A percentile compares a stretch with the other conserved stretches of the same genome.
phyloP scores from a whole-genome alignment of 2,888 invertebrate genomes.

The Agrotis segetum region DNA sequence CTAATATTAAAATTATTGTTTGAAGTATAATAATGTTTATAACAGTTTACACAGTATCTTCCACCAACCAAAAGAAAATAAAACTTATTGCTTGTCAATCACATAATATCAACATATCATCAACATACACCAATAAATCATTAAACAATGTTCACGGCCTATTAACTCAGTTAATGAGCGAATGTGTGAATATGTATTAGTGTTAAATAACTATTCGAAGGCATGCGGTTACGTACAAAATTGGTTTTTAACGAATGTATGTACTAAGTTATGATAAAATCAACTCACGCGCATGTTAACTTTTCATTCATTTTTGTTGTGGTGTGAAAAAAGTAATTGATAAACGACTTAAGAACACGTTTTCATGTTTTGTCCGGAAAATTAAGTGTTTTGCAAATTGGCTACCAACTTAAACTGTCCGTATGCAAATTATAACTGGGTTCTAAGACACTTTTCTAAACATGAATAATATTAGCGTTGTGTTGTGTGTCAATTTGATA shows the following conservation, averaged over 20 bases:
- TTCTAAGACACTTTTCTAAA: no score
- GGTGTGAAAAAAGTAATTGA: slow-evolving; percentile 7
- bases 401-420: neutral
- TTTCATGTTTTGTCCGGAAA: neutral
- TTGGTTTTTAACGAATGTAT: slow-evolving; percentile 32
- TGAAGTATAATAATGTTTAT: no score
- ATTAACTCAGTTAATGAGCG: slow-evolving; percentile 53
- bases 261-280: slow-evolving; percentile 10
- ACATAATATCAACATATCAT: slow-evolving; percentile 43
- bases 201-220: slow-evolving; percentile 59
- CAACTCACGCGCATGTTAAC: slow-evolving; percentile 15
- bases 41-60: neutral
- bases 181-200: slow-evolving; percentile 60
- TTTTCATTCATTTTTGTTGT: slow-evolving; percentile 44
- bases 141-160: slow-evolving; percentile 33
- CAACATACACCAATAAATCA: slow-evolving; percentile 35
- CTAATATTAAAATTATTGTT: no score
- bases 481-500: neutral
- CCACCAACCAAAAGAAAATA: slow-evolving; percentile 6
- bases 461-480: no score
- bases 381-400: neutral
- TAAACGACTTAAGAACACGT: neutral
- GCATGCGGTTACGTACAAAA: slow-evolving; percentile 44
- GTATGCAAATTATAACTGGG: neutral
- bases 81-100: slow-evolving; percentile 19